Evolutionary conservation across 2,888 invertebrate genomes (phyloP).

Genomic region (Clivina fossor): DNA sequence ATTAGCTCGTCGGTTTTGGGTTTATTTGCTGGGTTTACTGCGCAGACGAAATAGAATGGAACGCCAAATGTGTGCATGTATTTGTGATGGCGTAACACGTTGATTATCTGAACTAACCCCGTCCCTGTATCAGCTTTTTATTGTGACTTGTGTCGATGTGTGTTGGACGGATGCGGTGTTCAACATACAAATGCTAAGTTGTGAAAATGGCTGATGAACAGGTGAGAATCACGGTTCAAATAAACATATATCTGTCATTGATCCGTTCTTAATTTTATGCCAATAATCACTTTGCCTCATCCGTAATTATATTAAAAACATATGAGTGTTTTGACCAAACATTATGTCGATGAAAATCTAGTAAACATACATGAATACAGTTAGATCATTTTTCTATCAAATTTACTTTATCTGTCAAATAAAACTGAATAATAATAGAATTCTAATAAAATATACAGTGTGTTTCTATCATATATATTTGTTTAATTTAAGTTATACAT

Average conservation of each 20-base stretch:
- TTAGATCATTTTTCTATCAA: constrained; percentile 28
- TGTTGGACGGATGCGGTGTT: constrained; percentile 32
- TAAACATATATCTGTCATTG: constrained; percentile 23
- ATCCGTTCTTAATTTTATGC: constrained; percentile 8
- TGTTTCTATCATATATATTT: too few relatives aligned
- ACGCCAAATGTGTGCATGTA: too few relatives aligned
- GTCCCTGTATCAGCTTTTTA: constrained; percentile 22
- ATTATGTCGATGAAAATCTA: constrained; percentile 33
- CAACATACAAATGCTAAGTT: constrained; percentile 51
- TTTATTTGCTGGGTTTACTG: too few relatives aligned
- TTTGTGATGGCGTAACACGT: too few relatives aligned
- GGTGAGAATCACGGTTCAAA: constrained; percentile 60
- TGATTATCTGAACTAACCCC: constrained; percentile 26
- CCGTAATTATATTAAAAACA: constrained; percentile 26
- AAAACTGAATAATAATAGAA: not conserved
- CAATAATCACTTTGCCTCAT: constrained; percentile 13
- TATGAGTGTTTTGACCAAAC: constrained; percentile 32
- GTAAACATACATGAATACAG: constrained; percentile 35
- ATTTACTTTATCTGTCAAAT: constrained; percentile 22
- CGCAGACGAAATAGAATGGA: too few relatives aligned
- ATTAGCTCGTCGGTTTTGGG: too few relatives aligned
- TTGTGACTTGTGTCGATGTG: constrained; percentile 32
- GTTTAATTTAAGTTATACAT: too few relatives aligned
- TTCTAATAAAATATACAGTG: not conserved
- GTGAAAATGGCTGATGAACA: constrained; percentile 77